Percentiles rank a stretch among this genome's conserved stretches.
Conservation (phyloP, 2,888 invertebrate genomes). For the Gasteruption jaculator region DNA sequence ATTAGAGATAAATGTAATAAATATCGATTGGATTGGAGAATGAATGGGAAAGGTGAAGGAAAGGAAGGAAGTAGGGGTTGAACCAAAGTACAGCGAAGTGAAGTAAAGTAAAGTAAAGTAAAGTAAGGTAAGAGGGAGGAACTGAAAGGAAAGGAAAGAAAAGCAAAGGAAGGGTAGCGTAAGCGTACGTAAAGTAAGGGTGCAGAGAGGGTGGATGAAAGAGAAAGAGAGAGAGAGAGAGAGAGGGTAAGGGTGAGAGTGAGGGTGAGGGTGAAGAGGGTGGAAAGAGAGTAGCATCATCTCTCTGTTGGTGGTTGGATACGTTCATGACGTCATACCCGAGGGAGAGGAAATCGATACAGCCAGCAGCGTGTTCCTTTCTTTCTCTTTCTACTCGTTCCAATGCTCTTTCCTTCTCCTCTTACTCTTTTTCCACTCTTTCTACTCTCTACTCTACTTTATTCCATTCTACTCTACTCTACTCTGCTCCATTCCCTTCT, state of each 20-base stretch:
- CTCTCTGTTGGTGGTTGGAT: conserved; percentile 21
- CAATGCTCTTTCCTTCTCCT: conserved; percentile 4
- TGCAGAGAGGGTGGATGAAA: conserved; percentile 11
- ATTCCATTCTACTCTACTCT: neutral
- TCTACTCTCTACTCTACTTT: neutral
- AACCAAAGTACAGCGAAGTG: no score
- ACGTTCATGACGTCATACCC: conserved; percentile 35
- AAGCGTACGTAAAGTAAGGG: conserved; percentile 6
- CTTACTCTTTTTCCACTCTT: conserved; percentile 4
- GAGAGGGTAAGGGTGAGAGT: neutral
- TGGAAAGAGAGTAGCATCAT: conserved; percentile 22
- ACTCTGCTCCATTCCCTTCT: no score
- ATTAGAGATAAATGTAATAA: no score
- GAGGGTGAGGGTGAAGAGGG: conserved; percentile 7
- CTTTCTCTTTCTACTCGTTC: conserved; percentile 1
- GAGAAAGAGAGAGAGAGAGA: conserved; percentile 7
- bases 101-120: no score
- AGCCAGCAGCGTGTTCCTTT: conserved; percentile 5
- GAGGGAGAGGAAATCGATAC: conserved; percentile 31
- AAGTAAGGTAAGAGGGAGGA: no score
- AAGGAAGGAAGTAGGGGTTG: no score
- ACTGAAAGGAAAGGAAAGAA: neutral
- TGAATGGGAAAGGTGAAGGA: no score
- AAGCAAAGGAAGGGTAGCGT: neutral
- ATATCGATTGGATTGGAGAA: no score